Percentiles rank a stretch among this genome's conserved stretches.
Evolutionary conservation across 2,797 vertebrate species (phyloP).

Genomic region (Melanotaenia maccullochi): DNA sequence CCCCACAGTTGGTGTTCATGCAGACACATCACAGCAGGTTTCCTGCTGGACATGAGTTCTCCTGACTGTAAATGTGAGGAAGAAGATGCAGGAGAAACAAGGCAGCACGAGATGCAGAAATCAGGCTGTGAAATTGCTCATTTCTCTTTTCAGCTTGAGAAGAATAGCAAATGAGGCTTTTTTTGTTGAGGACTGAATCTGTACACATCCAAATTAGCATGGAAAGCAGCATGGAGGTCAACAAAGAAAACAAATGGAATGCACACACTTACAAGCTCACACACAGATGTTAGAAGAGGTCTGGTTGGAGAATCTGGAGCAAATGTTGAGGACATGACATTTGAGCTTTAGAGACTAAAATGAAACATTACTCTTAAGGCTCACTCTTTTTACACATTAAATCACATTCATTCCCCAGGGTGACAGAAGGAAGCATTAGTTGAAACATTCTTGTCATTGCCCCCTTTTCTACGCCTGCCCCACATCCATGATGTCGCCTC

Average conservation of each 20-base stretch:
- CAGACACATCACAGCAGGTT: too few relatives aligned
- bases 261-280: background rate
- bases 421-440: background rate
- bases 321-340: background rate
- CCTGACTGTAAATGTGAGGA: too few relatives aligned
- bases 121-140: too few relatives aligned
- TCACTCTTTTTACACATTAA: background rate
- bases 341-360: background rate
- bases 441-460: background rate
- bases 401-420: background rate
- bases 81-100: background rate
- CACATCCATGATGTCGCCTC: background rate
- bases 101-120: too few relatives aligned
- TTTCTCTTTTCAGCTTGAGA: background rate
- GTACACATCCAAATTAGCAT: background rate
- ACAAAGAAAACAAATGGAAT: background rate
- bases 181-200: background rate
- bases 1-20: too few relatives aligned
- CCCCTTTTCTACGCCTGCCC: background rate
- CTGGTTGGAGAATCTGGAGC: background rate
- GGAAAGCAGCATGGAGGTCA: background rate
- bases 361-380: background rate
- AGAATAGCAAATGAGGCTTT: background rate
- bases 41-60: too few relatives aligned
- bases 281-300: background rate